phyloP scores from a whole-genome alignment of 2,888 invertebrate species.

The Carpatolechia fugitivella region DNA sequence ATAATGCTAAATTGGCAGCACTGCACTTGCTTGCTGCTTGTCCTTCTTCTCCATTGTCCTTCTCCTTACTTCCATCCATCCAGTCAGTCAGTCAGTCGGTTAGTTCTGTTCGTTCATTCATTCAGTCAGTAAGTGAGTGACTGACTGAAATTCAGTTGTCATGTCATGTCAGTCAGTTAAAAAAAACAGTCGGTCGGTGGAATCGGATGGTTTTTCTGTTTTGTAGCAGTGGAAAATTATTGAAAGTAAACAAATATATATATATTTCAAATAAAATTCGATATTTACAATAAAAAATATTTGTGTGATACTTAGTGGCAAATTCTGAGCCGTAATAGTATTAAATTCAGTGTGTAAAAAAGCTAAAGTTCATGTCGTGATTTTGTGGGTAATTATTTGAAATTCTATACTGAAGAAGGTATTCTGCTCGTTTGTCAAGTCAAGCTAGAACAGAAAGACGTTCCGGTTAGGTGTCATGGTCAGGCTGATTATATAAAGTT shows the following conservation, averaged over 20 bases:
- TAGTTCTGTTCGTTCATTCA: no score
- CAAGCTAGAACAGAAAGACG: background rate
- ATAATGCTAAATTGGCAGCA: no score
- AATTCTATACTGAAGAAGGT: conserved; percentile 2
- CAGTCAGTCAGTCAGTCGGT: no score
- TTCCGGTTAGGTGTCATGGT: background rate
- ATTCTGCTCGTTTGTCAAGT: background rate
- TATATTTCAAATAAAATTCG: no score
- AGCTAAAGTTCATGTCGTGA: background rate
- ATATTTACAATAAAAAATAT: no score
- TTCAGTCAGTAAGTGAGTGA: background rate
- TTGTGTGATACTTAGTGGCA: no score
- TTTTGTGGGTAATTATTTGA: conserved; percentile 6
- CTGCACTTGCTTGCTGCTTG: no score
- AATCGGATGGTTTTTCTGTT: background rate
- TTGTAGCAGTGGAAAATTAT: background rate
- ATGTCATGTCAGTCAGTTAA: background rate
- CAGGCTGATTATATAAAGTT: background rate
- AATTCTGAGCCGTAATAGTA: background rate
- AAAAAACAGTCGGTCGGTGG: background rate
- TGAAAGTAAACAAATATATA: background rate
- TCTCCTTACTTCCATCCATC: no score
- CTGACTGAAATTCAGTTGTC: background rate
- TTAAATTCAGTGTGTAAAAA: background rate
- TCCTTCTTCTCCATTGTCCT: no score